Evolutionary conservation across 2,888 invertebrate genomes (phyloP).

Genomic region (Eristalis arbustorum): DNA sequence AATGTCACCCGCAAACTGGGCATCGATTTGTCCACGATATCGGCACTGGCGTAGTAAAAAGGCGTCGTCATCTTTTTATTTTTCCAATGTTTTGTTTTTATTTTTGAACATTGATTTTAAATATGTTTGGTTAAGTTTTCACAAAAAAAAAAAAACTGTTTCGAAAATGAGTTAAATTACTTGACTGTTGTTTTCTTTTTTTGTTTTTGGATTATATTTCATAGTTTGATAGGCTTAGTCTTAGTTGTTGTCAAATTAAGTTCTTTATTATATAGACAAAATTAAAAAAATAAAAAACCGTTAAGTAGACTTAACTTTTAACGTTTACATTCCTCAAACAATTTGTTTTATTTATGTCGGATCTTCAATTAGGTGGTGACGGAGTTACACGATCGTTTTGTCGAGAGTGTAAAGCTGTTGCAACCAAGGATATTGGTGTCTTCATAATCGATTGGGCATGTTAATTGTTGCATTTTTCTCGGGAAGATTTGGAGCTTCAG

Average conservation of each 20-base stretch:
- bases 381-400: too few species aligned
- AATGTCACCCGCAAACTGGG: conserved; percentile 90
- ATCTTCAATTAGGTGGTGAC: too few species aligned
- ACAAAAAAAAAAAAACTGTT: background rate
- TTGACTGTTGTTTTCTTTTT: conserved; percentile 13
- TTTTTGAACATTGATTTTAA: conserved; percentile 7
- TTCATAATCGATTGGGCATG: too few species aligned
- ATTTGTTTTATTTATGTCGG: too few species aligned
- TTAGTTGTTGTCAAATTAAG: conserved; percentile 29
- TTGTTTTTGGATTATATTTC: background rate
- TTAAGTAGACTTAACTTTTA: conserved; percentile 60
- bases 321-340: background rate
- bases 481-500: too few species aligned
- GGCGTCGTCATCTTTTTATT: background rate
- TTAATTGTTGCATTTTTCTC: too few species aligned
- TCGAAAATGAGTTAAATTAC: conserved; percentile 12
- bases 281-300: conserved; percentile 59
- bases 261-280: conserved; percentile 26
- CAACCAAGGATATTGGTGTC: too few species aligned
- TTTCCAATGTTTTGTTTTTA: conserved; percentile 20
- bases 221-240: background rate
- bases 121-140: conserved; percentile 8
- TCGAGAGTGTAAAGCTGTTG: too few species aligned
- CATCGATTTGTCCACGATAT: conserved; percentile 81
- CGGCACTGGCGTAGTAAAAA: conserved; percentile 73